A percentile compares a stretch with the other conserved stretches of the same genome.
These are phyloP conservation scores for Zaprionus obscuricornis DNA, from an alignment of 2,888 invertebrate genomes.

Conservation along the genomic window DNA sequence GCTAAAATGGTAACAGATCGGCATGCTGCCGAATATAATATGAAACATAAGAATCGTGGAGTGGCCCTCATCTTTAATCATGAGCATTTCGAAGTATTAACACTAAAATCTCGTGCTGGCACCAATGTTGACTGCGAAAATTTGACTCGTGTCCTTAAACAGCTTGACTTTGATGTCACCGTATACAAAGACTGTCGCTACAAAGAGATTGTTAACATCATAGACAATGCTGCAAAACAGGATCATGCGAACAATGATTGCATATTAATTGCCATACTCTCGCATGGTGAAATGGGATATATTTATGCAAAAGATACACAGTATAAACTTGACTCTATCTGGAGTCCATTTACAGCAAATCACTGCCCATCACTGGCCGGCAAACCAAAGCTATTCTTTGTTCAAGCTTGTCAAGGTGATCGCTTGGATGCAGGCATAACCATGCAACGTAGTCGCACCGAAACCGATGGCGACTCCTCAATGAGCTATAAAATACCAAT, in stretches of 20 bases:
- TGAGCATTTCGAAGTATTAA: constrained; percentile 90
- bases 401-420: constrained; percentile 96
- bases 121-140: constrained; percentile 94
- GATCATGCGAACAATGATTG: constrained; percentile 94
- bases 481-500: constrained; percentile 92
- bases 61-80: constrained; percentile 95
- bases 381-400: constrained; percentile 90
- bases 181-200: constrained; percentile 89
- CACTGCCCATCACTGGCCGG: constrained; percentile 93
- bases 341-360: constrained; percentile 91
- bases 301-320: constrained; percentile 93
- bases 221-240: constrained; percentile 88
- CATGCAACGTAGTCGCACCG: constrained; percentile 84
- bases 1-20: constrained; percentile 87
- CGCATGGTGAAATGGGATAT: constrained; percentile 95
- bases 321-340: constrained; percentile 91
- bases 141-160: constrained; percentile 86
- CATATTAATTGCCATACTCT: constrained; percentile 91
- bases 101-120: constrained; percentile 90
- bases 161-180: constrained; percentile 89
- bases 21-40: constrained; percentile 91
- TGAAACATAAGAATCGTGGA: constrained; percentile 92
- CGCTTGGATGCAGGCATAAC: constrained; percentile 91
- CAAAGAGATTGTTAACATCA: constrained; percentile 87
- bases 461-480: constrained; percentile 88